Evolutionary conservation across 2,113 vertebrate species (phyloP), one percentile per base, ranked within the genome.

Genomic region (Pleuronectes platessa): DNA sequence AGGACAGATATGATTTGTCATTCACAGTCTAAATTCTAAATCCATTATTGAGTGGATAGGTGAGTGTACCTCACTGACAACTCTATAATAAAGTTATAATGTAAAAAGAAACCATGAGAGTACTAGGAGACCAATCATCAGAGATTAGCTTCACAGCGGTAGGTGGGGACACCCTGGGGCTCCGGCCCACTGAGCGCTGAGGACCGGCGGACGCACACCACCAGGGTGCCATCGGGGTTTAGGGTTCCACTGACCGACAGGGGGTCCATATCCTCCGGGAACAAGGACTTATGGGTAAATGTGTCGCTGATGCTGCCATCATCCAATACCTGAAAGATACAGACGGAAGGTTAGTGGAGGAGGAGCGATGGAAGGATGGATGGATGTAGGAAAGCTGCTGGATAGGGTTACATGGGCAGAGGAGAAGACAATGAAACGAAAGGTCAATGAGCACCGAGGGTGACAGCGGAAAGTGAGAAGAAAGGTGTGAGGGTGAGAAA

Each of bases 231-330:
- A 0, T 90, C 78, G 0, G 93, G 75, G 0, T 93, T 90, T 42
- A 96, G 86, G 51, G 86, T 72, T 0, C 95, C 94, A 53, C 93
- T 93, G 76, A 96, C 91, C 0, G 95, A 94, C 83, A 97, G 76
- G 0, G 96, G 96, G 86, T 97, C 95, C 81, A 93, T 96, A 78
- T 96, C 96, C 56, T 94, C 92, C 0, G 96, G 96, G 55, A 97
- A 93, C 88, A 92, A 84, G 82, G 93, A 95, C 87, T 94, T 95
- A 64, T 96, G 96, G 87, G 93, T 96, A 83, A 97, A 96, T 0
- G 92, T 95, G 88, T 95, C 92, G 0, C 92, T 93, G 42, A 96
- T 1, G 0, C 88, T 94, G 9, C 96, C 95, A 0, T 97, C 95
- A 23, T 95, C 95, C 0, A 90, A 90, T 9, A 96, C 92, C 96